Percentiles rank a stretch among this genome's conserved stretches.
Conservation (phyloP, 2,113 vertebrate genomes). For the Scomber colias region DNA sequence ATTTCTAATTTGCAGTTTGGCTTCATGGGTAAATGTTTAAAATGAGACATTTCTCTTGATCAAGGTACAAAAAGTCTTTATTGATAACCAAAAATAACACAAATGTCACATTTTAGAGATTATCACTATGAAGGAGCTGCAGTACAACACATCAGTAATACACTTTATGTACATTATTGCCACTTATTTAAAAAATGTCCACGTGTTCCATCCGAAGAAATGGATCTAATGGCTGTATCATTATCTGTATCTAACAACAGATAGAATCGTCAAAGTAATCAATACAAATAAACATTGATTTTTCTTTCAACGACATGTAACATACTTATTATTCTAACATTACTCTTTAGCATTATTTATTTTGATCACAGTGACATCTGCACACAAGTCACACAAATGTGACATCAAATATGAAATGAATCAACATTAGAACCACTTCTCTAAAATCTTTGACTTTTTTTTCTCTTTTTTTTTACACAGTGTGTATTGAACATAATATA, state of each 20-base stretch:
- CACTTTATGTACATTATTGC: conserved; percentile 76
- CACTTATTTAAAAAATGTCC: conserved; percentile 38
- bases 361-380: conserved; percentile 16
- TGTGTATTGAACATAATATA: neutral
- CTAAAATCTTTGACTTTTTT: conserved; percentile 3
- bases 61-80: conserved; percentile 79
- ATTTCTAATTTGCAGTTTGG: neutral
- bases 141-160: conserved; percentile 53
- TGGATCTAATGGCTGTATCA: conserved; percentile 13
- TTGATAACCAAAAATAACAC: conserved; percentile 71
- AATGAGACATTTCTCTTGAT: neutral
- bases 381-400: conserved; percentile 13
- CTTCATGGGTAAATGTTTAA: too few relatives aligned
- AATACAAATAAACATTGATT: conserved; percentile 15
- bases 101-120: conserved; percentile 55
- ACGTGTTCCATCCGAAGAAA: conserved; percentile 30
- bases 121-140: conserved; percentile 28
- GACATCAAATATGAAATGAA: conserved; percentile 4
- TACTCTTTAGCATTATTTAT: neutral
- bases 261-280: conserved; percentile 10
- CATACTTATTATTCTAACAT: neutral
- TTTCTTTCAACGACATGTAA: conserved; percentile 1
- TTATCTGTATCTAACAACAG: conserved; percentile 11
- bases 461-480: neutral
- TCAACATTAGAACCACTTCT: conserved; percentile 19